Percentiles rank a stretch among this genome's conserved stretches.
Evolutionary conservation across 1,140 invertebrate genomes (phyloP).

Genomic region (Globodera rostochiensis): DNA sequence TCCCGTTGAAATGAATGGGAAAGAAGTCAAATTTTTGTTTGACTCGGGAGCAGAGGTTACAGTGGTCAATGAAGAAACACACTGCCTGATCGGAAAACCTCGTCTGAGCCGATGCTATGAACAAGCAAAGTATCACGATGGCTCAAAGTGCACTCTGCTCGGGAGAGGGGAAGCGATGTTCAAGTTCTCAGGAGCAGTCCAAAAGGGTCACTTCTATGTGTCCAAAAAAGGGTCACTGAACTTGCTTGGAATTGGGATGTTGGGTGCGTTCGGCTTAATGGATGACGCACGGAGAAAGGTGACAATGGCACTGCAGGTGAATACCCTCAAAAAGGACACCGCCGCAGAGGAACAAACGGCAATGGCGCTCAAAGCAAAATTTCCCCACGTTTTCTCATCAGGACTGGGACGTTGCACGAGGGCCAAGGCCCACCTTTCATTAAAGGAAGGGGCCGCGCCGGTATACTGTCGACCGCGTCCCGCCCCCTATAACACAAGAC

Average conservation of each 20-base stretch:
- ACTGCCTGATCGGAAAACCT: not conserved
- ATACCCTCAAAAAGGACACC: not conserved
- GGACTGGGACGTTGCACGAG: conserved; percentile 32
- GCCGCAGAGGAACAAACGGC: not conserved
- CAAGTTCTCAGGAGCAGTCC: not conserved
- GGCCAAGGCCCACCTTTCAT: conserved; percentile 24
- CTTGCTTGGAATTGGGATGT: not conserved
- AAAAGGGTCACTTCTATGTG: too few species aligned
- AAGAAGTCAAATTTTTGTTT: not conserved
- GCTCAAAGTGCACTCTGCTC: not conserved
- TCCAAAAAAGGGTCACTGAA: too few species aligned
- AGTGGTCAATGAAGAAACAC: not conserved
- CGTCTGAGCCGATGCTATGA: not conserved
- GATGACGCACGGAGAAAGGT: not conserved
- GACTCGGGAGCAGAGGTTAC: not conserved
- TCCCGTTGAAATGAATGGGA: not conserved
- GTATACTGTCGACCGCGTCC: conserved; percentile 46
- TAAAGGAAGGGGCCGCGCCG: conserved; percentile 31
- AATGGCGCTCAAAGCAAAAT: conserved; percentile 20
- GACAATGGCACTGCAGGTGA: not conserved
- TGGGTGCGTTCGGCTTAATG: not conserved
- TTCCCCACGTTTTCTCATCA: conserved; percentile 14
- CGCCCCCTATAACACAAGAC: conserved; percentile 50
- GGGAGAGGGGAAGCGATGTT: not conserved
- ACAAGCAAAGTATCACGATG: not conserved